phyloP scores from a whole-genome alignment of 2,888 invertebrate genomes.

The Iphiclides podalirius region DNA sequence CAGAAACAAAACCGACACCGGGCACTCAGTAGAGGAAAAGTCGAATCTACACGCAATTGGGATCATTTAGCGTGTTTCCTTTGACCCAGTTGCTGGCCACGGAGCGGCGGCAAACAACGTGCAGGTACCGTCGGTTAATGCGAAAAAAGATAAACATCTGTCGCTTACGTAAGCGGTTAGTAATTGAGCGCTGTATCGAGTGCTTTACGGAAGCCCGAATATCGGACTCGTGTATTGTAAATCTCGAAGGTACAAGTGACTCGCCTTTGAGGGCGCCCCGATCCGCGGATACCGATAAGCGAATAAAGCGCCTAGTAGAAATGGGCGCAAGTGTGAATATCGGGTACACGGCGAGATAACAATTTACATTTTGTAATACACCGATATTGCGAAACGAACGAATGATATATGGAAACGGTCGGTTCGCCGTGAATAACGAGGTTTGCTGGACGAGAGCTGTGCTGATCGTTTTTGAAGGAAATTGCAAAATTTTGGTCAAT shows the following conservation, averaged over 20 bases:
- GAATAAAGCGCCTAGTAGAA: slow-evolving; percentile 17
- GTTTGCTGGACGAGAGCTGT: background rate
- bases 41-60: slow-evolving; percentile 38
- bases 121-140: too few species aligned
- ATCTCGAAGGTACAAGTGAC: slow-evolving; percentile 16
- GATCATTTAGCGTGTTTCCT: slow-evolving; percentile 38
- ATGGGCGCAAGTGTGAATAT: slow-evolving; percentile 14
- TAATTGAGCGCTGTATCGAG: slow-evolving; percentile 12
- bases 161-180: slow-evolving; percentile 2
- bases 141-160: slow-evolving; percentile 21
- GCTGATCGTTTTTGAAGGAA: background rate
- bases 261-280: slow-evolving; percentile 2
- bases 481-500: background rate
- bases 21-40: slow-evolving; percentile 30
- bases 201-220: slow-evolving; percentile 23
- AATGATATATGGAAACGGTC: slow-evolving; percentile 10
- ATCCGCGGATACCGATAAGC: slow-evolving; percentile 12
- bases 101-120: slow-evolving; percentile 1
- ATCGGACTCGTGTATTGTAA: slow-evolving; percentile 17
- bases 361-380: slow-evolving; percentile 21
- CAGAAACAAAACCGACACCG: too few species aligned
- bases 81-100: slow-evolving; percentile 33
- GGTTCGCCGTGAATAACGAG: background rate
- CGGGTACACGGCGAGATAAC: slow-evolving; percentile 17
- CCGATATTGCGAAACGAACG: slow-evolving; percentile 10